Conservation (phyloP, 2,113 vertebrate species). For the Vulpes lagopus region DNA sequence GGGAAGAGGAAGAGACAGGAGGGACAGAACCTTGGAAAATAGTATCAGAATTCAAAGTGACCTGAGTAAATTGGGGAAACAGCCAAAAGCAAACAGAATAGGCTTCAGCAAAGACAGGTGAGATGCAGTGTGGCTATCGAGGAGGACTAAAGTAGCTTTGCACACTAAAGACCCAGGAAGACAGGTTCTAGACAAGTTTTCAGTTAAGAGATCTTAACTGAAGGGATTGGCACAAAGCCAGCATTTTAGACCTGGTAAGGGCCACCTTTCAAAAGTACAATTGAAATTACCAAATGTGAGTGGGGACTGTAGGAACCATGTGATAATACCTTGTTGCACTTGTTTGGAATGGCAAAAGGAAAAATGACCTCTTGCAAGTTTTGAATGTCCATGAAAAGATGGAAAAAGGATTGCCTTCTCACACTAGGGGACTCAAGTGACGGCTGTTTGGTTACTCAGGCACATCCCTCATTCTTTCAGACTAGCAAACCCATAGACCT, state of each 20-base stretch:
- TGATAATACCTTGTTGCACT: neutral
- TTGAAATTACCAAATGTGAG: neutral
- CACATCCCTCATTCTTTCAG: neutral
- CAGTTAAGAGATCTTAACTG: neutral
- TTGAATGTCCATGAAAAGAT: neutral
- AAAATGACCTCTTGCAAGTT: neutral
- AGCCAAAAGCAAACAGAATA: slow-evolving; percentile 55
- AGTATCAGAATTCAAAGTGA: slow-evolving; percentile 63
- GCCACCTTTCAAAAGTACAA: neutral
- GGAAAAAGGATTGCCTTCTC: neutral
- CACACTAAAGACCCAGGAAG: neutral
- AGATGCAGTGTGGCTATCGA: neutral
- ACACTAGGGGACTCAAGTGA: neutral
- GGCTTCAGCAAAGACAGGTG: neutral
- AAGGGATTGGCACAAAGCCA: neutral
- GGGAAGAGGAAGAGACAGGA: slow-evolving; percentile 36
- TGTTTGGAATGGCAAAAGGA: neutral
- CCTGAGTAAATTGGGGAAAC: slow-evolving; percentile 16
- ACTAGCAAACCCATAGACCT: neutral
- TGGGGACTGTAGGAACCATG: neutral
- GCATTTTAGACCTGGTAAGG: neutral
- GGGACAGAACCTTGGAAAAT: slow-evolving; percentile 50
- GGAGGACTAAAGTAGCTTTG: neutral
- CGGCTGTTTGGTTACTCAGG: neutral
- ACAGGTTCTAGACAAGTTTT: neutral